These are phyloP conservation scores for Labia minor DNA, from an alignment of 2,888 invertebrate genomes.

Conservation along the genomic window DNA sequence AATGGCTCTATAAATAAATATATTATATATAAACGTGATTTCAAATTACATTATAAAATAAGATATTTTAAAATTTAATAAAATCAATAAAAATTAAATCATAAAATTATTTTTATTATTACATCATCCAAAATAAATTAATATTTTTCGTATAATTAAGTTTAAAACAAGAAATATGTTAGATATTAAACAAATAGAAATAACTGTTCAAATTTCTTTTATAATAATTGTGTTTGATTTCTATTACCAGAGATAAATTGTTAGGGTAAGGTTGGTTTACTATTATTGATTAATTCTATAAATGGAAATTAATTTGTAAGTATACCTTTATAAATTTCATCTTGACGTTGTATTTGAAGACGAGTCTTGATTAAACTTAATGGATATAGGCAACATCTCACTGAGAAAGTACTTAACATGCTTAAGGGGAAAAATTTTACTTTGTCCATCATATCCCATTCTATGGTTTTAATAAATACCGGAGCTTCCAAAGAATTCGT, in stretches of 20 bases:
- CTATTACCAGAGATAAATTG: background rate
- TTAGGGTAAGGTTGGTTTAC: background rate
- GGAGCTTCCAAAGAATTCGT: conserved; percentile 23
- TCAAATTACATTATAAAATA: too few relatives aligned
- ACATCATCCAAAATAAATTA: too few relatives aligned
- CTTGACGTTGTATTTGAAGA: conserved; percentile 75
- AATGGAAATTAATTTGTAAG: conserved; percentile 9
- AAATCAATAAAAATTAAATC: too few relatives aligned
- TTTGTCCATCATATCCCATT: conserved; percentile 98
- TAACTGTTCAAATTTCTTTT: too few relatives aligned
- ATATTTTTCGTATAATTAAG: too few relatives aligned
- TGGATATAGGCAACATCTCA: conserved; percentile 74
- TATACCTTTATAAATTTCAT: conserved; percentile 66
- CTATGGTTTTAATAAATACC: conserved; percentile 71
- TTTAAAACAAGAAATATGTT: too few relatives aligned
- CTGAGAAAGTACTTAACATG: conserved; percentile 74
- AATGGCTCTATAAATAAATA: too few relatives aligned
- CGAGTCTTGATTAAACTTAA: conserved; percentile 89
- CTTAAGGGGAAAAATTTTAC: conserved; percentile 86
- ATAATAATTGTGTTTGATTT: too few relatives aligned
- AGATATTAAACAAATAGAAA: too few relatives aligned
- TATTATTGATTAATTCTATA: background rate
- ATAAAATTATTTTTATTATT: too few relatives aligned
- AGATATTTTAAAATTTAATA: too few relatives aligned
- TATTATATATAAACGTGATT: too few relatives aligned